A percentile compares a stretch with the other conserved stretches of the same genome.
These are phyloP conservation scores for Chloroceryle aenea DNA, from an alignment of 2,113 vertebrate species.

Conservation along the genomic window DNA sequence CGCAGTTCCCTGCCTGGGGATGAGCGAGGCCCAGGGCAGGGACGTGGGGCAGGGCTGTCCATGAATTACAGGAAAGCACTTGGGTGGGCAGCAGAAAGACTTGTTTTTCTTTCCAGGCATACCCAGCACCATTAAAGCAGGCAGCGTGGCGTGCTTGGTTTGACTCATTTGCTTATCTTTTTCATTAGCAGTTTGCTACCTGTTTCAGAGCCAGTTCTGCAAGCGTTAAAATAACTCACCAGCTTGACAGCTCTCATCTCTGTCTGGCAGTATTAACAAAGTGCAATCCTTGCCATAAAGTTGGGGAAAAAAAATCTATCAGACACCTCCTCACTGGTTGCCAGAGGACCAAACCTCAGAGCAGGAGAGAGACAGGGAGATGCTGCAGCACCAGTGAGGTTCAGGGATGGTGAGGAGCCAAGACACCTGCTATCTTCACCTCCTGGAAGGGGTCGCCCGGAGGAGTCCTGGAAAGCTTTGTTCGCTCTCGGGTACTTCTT, in stretches of 20 bases:
- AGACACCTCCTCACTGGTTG: conserved; percentile 48
- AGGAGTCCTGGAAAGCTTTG: not conserved
- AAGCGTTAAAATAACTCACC: conserved; percentile 58
- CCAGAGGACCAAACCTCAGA: conserved; percentile 62
- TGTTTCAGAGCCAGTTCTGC: conserved; percentile 59
- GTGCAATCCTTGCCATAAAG: conserved; percentile 50
- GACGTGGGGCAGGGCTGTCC: not conserved
- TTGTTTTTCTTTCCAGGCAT: not conserved
- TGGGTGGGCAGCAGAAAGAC: not conserved
- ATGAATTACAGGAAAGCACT: not conserved
- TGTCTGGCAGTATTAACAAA: conserved; percentile 67
- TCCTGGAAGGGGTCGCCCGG: not conserved
- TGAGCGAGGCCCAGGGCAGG: not conserved
- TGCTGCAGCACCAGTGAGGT: not conserved
- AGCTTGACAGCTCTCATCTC: conserved; percentile 65
- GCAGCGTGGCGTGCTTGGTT: not conserved
- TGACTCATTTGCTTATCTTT: conserved; percentile 43
- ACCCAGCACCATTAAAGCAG: not conserved
- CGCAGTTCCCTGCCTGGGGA: not conserved
- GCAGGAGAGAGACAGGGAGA: conserved; percentile 46
- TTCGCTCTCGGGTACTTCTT: not conserved
- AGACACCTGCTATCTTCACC: not conserved
- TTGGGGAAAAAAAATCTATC: conserved; percentile 46
- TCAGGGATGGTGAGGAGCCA: conserved; percentile 4
- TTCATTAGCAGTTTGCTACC: conserved; percentile 61